phyloP scores from a whole-genome alignment of 2,797 vertebrate genomes.

The Parotocinclus haroldoi region DNA sequence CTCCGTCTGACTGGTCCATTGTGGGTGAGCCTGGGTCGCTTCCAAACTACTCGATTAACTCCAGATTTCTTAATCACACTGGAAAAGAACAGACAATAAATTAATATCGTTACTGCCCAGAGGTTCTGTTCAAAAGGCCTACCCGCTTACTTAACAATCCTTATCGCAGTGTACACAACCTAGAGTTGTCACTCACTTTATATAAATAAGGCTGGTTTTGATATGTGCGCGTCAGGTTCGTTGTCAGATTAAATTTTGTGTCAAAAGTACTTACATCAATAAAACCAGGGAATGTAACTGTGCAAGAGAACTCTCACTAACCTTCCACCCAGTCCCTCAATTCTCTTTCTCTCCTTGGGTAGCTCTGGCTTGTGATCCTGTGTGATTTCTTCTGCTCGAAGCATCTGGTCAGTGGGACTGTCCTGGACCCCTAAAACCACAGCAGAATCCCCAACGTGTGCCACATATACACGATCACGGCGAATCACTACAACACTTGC shows the following conservation, averaged over 20 bases:
- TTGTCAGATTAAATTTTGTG: too few relatives aligned
- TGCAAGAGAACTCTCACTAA: constrained; percentile 49
- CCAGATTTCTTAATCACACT: constrained; percentile 98
- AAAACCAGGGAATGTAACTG: background rate
- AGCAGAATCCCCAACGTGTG: constrained; percentile 91
- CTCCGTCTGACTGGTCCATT: constrained; percentile 92
- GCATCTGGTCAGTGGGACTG: constrained; percentile 78
- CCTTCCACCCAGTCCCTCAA: constrained; percentile 95
- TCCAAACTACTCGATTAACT: constrained; percentile 96
- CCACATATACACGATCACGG: constrained; percentile 89
- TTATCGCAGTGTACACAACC: too few relatives aligned
- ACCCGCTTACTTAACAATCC: too few relatives aligned
- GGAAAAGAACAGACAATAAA: constrained; percentile 20
- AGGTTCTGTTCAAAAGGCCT: too few relatives aligned
- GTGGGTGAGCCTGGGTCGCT: constrained; percentile 89
- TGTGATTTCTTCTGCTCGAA: constrained; percentile 89
- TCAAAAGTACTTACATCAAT: background rate
- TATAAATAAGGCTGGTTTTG: too few relatives aligned
- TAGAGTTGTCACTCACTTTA: too few relatives aligned
- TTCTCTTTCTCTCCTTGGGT: constrained; percentile 88
- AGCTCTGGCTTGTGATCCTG: constrained; percentile 96
- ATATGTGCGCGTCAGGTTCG: background rate
- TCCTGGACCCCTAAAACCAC: constrained; percentile 91
- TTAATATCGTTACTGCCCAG: background rate
- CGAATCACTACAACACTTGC: constrained; percentile 91